Base-by-base conservation (phyloP, 2,797 vertebrate species). In the Spatula clypeata region DNA sequence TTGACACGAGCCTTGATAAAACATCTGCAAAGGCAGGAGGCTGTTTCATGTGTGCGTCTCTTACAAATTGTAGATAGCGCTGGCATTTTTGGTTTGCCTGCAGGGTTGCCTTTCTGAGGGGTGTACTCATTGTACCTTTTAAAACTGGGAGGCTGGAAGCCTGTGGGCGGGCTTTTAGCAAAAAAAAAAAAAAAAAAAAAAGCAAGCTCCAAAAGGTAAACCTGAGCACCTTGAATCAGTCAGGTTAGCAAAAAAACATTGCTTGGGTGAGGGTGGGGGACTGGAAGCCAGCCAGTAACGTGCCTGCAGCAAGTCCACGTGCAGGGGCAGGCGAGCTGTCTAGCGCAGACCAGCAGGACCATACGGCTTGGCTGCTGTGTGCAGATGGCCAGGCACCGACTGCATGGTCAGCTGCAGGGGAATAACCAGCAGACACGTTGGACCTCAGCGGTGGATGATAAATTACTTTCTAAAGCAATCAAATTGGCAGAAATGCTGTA, bases 341-440 rank as follows among this genome's bases (percentile, higher is more conserved):
- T 19, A 8, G 19, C 0, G 0, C 3, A 47, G 49, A 5, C 14
- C 44, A 31, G n/a, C 8, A 42, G 44, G 9, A 23, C 40, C 2
- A 0, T 26, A 11, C 34, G 53, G 29, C 38, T 6, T 3, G 44
- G 53, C 36, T 73, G 32, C 27, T 34, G 8, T 29, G 40, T 65
- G 49, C 32, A 4, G 27, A 2, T 21, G 40, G 18, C 20, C 0
- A 0, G 62, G 21, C 62, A 57, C 57, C 18, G 54, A 21, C 34
- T 19, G 5, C 2, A 15, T n/a, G 69, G 51, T 51, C 17, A 42
- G 13, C 19, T 42, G 64, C 49, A 13, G 34, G 57, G n/a, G 13
- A 55, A 26, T 69, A 27, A 10, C 27, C 20, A 75, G 57, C 19
- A 32, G 36, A 69, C 32, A 2, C 2, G 8, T 27, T 54, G 75